These are phyloP conservation scores for Pyrgus malvae DNA, from an alignment of 2,888 invertebrate genomes.

Conservation along the genomic window DNA sequence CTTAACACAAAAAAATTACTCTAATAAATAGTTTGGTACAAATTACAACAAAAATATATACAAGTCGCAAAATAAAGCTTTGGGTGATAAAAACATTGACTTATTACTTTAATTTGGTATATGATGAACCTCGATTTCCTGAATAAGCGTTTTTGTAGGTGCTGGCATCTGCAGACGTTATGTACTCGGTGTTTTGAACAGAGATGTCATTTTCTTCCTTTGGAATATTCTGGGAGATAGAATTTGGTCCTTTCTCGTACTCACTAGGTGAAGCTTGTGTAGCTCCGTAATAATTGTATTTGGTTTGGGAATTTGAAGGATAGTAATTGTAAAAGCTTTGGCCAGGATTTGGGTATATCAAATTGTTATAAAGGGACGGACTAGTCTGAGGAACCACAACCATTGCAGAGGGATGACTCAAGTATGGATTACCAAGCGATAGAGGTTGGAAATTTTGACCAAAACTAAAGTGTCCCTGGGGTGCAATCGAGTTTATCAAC, in stretches of 20 bases:
- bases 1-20: slow-evolving; percentile 6
- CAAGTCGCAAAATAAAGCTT: slow-evolving; percentile 11
- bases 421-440: slow-evolving; percentile 50
- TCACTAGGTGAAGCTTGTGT: slow-evolving; percentile 50
- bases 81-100: slow-evolving; percentile 18
- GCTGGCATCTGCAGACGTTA: slow-evolving; percentile 54
- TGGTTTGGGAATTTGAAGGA: slow-evolving; percentile 60
- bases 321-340: slow-evolving; percentile 69
- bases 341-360: slow-evolving; percentile 56
- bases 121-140: slow-evolving; percentile 50
- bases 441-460: slow-evolving; percentile 53
- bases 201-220: slow-evolving; percentile 67
- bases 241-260: slow-evolving; percentile 58
- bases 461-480: slow-evolving; percentile 56
- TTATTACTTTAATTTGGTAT: slow-evolving; percentile 48
- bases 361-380: slow-evolving; percentile 59
- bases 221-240: slow-evolving; percentile 49
- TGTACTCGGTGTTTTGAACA: slow-evolving; percentile 55
- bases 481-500: slow-evolving; percentile 40
- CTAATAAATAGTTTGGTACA: slow-evolving; percentile 24
- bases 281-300: slow-evolving; percentile 53
- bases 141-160: slow-evolving; percentile 61
- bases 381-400: slow-evolving; percentile 62
- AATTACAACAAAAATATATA: slow-evolving; percentile 14
- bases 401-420: slow-evolving; percentile 65